phyloP scores from a whole-genome alignment of 2,797 vertebrate species.

The Xenops minutus region DNA sequence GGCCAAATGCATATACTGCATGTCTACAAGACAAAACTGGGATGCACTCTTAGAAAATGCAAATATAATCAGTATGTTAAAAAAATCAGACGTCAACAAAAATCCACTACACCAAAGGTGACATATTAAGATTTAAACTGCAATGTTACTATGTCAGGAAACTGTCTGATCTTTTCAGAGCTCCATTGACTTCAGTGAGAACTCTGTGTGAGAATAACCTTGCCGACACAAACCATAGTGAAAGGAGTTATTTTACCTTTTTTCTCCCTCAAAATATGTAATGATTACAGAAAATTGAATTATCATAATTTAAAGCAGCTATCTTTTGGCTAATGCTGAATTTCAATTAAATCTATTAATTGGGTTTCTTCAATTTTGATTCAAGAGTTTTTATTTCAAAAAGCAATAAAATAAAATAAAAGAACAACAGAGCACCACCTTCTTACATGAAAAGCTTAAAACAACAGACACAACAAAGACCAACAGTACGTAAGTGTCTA shows the following conservation, averaged over 20 bases:
- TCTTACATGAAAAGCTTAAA: slow-evolving; percentile 48
- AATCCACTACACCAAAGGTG: neutral
- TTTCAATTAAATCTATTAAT: neutral
- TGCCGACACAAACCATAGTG: neutral
- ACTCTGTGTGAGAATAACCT: neutral
- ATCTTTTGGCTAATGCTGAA: neutral
- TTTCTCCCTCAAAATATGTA: neutral
- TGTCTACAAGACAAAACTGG: neutral
- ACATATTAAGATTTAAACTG: neutral
- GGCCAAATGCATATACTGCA: neutral
- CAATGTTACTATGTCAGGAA: neutral
- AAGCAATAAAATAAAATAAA: neutral
- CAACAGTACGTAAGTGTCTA: slow-evolving; percentile 22
- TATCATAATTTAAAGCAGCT: neutral
- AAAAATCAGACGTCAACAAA: neutral
- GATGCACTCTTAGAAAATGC: neutral
- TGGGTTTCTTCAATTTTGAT: neutral
- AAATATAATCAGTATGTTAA: neutral
- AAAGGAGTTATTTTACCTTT: neutral
- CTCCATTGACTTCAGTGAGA: slow-evolving; percentile 55
- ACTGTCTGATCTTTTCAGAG: neutral
- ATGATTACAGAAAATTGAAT: neutral
- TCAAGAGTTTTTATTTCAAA: neutral
- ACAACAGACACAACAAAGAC: slow-evolving; percentile 60
- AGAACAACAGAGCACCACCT: slow-evolving; percentile 1